phyloP scores from a whole-genome alignment of 2,797 vertebrate genomes.

The Aphelocoma californica region DNA sequence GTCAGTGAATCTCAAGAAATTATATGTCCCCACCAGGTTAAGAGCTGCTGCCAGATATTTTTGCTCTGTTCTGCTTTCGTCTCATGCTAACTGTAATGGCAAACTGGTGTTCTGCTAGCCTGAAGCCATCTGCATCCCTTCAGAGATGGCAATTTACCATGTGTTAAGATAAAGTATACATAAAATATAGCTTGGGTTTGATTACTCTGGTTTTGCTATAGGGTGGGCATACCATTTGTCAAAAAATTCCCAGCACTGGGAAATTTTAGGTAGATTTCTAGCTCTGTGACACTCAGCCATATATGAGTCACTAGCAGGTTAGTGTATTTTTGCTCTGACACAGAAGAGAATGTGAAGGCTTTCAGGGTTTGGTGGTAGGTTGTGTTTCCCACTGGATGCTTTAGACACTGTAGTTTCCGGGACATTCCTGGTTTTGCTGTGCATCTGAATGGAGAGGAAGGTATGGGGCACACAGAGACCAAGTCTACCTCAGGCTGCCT shows the following conservation, averaged over 20 bases:
- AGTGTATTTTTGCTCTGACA: neutral
- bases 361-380: neutral
- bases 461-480: neutral
- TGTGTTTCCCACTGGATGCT: neutral
- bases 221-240: neutral
- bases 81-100: neutral
- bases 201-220: neutral
- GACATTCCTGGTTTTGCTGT: neutral
- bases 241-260: neutral
- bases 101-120: neutral
- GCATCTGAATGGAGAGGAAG: neutral
- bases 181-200: neutral
- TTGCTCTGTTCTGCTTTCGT: neutral
- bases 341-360: neutral
- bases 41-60: neutral
- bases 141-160: neutral
- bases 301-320: neutral
- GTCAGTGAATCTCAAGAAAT: neutral
- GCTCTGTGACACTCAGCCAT: neutral
- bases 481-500: neutral
- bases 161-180: neutral
- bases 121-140: neutral
- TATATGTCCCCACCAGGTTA: neutral
- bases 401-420: neutral
- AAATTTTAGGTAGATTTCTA: neutral